These are phyloP conservation scores for Eupelmus urozonus DNA, from an alignment of 2,888 invertebrate species.

Conservation along the genomic window DNA sequence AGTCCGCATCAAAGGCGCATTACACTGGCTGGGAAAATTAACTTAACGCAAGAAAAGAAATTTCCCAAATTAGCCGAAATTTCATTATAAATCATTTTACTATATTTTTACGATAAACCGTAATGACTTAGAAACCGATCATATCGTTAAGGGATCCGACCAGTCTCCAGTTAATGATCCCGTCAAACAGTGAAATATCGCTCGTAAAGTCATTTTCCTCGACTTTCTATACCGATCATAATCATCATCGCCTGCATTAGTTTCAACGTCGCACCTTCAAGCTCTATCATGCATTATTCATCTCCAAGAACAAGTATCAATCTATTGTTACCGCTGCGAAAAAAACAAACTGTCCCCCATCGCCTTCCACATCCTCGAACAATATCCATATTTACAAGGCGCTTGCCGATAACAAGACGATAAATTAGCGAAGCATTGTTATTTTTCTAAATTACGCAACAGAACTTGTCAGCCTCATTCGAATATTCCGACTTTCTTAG, in stretches of 20 bases:
- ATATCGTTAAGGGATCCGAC: slow-evolving; percentile 11
- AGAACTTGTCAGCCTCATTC: background rate
- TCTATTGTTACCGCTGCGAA: too few relatives aligned
- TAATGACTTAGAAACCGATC: slow-evolving; percentile 31
- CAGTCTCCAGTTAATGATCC: slow-evolving; percentile 20
- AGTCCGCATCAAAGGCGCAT: too few relatives aligned
- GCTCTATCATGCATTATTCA: too few relatives aligned
- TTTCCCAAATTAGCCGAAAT: background rate
- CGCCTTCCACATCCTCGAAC: too few relatives aligned
- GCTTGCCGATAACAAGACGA: background rate
- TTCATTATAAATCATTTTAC: background rate
- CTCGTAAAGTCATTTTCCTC: background rate
- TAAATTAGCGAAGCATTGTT: background rate
- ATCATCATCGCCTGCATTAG: background rate
- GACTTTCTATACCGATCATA: slow-evolving; percentile 15
- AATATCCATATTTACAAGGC: too few relatives aligned
- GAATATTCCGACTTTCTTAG: slow-evolving; percentile 4
- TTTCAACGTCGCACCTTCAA: background rate
- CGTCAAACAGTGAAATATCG: slow-evolving; percentile 35
- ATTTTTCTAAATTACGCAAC: background rate
- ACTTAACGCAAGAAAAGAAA: background rate
- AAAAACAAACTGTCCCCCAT: too few relatives aligned
- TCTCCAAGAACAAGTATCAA: too few relatives aligned
- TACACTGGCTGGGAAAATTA: too few relatives aligned
- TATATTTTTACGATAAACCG: background rate